Percentiles rank a stretch among this genome's conserved stretches.
These are phyloP conservation scores for Nymphalis io DNA, from an alignment of 1,140 invertebrate genomes.

Conservation along the genomic window DNA sequence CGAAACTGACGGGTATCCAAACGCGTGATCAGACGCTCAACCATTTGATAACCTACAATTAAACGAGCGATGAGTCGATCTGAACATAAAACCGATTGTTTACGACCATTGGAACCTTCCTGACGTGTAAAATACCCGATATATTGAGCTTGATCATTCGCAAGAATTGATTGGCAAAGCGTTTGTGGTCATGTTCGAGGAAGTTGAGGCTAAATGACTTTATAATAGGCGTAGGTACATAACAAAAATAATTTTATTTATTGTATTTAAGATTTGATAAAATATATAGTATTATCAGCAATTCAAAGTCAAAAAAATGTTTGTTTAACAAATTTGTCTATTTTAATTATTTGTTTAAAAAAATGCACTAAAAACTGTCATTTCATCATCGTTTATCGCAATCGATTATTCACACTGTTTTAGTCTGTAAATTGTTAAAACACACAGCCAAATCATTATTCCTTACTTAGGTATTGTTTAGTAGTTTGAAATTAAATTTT, in stretches of 20 bases:
- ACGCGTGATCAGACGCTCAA: conserved; percentile 24
- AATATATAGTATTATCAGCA: too few species aligned
- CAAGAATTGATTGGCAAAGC: conserved; percentile 24
- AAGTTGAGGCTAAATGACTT: neutral
- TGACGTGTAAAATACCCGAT: conserved; percentile 26
- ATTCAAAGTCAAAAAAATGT: too few species aligned
- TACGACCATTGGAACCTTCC: conserved; percentile 25
- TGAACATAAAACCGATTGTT: conserved; percentile 34
- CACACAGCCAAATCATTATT: too few species aligned
- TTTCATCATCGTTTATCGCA: too few species aligned
- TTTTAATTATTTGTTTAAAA: too few species aligned
- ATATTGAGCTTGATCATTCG: conserved; percentile 11
- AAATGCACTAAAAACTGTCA: too few species aligned
- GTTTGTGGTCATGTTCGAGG: neutral
- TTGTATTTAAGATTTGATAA: too few species aligned
- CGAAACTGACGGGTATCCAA: conserved; percentile 29
- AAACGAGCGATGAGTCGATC: conserved; percentile 33
- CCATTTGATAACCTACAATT: conserved; percentile 39
- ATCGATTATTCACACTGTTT: too few species aligned
- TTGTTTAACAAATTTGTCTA: neutral
- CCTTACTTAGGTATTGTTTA: too few species aligned
- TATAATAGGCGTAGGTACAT: neutral
- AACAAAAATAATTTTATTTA: too few species aligned
- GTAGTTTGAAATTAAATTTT: too few species aligned
- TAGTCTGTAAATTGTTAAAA: too few species aligned